Evolutionary conservation across 2,113 vertebrate species (phyloP), one percentile per base, ranked within the genome.

Genomic region (Morone saxatilis): DNA sequence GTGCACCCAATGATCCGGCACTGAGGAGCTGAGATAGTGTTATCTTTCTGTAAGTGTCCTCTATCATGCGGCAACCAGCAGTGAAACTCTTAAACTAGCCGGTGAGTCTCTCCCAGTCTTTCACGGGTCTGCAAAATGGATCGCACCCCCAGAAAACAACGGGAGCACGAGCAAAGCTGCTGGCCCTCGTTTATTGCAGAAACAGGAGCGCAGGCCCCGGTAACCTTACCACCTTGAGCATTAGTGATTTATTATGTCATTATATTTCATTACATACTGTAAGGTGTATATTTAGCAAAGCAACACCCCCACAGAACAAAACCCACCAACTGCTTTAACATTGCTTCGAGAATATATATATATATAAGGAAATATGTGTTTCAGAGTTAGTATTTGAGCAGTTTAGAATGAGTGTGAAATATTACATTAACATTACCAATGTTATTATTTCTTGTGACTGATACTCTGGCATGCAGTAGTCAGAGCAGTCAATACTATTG

Each of bases 121-220:
- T 76, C 53, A 41, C 9, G 38, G 76, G 60, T 13, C 50, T 70
- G 51, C 19, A 61, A 48, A 78, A 67, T 8, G 51, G n/a, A 68
- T 6, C 4, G 48, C 65, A 76, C n/a, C 63, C 43, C 71, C 65
- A 61, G 56, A 54, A 76, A 76, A 63, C 47, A 40, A 40, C 0
- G 1, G 22, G 8, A 70, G 17, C 54, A 57, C 2, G 22, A 62
- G 41, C 17, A 40, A 31, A 1, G 16, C 54, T 82, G 56, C 22
- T 40, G 77, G 14, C 51, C 57, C 50, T 31, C 9, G 36, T 19
- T 57, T 25, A 59, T 63, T 22, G 48, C 71, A 48, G 36, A 51
- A 9, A 56, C 65, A 71, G 22, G 36, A 73, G 20, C 5, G 1
- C 17, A 10, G 14, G 25, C 53, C n/a, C 9, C 43, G 25, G 56